A percentile compares a stretch with the other conserved stretches of the same genome.
Conservation (phyloP, 2,797 vertebrate species). For the Centropyge bicolor region DNA sequence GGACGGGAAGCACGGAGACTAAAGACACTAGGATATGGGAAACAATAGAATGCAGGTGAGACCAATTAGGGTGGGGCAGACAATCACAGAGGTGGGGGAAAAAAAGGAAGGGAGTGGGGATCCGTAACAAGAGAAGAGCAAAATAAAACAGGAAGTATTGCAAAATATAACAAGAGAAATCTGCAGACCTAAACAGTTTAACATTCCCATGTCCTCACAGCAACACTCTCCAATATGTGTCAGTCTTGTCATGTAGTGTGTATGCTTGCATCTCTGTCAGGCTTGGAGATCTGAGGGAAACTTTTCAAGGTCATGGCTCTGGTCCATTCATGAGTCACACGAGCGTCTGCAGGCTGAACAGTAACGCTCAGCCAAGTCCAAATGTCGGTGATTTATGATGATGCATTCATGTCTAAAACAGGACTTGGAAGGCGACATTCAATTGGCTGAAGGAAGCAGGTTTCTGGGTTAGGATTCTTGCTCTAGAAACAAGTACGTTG, state of each 20-base stretch:
- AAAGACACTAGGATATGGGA: too few species aligned
- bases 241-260: slow-evolving; percentile 24
- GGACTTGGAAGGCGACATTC: slow-evolving; percentile 19
- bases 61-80: too few species aligned
- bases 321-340: slow-evolving; percentile 62
- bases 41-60: too few species aligned
- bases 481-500: slow-evolving; percentile 30
- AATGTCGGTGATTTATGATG: slow-evolving; percentile 43
- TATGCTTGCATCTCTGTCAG: slow-evolving; percentile 7
- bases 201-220: background rate
- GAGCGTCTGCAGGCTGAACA: slow-evolving; percentile 37
- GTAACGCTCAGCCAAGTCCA: slow-evolving; percentile 51
- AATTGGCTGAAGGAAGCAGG: slow-evolving; percentile 55
- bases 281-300: slow-evolving; percentile 12
- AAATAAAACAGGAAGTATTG: too few species aligned
- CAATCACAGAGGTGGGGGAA: too few species aligned
- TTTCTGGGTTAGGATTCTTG: slow-evolving; percentile 64
- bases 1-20: too few species aligned
- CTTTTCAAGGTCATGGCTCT: slow-evolving; percentile 59
- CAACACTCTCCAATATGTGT: background rate
- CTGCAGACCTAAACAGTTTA: background rate
- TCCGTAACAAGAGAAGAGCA: too few species aligned
- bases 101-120: too few species aligned
- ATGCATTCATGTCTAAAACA: slow-evolving; percentile 49
- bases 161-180: slow-evolving; percentile 5